phyloP scores from a whole-genome alignment of 2,888 invertebrate species.

The Aproaerema taeniolella region DNA sequence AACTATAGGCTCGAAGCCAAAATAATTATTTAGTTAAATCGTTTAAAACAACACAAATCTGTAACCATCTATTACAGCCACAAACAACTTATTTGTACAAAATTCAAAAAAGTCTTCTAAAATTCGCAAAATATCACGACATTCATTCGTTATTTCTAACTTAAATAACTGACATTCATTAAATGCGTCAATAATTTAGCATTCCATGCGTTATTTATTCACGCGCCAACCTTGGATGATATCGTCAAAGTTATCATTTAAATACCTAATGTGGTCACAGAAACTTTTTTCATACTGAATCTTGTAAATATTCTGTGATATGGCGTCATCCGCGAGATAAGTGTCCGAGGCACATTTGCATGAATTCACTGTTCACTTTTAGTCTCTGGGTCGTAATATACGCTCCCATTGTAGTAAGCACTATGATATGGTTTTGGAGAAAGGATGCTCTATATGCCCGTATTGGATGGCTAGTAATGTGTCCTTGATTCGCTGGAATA shows the following conservation, averaged over 20 bases:
- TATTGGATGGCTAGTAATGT: slow-evolving; percentile 93
- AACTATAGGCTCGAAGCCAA: too few relatives aligned
- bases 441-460: slow-evolving; percentile 89
- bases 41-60: too few relatives aligned
- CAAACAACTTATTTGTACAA: too few relatives aligned
- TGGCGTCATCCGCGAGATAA: slow-evolving; percentile 6
- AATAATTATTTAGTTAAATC: too few relatives aligned
- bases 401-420: slow-evolving; percentile 24
- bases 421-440: slow-evolving; percentile 79
- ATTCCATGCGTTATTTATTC: slow-evolving; percentile 22
- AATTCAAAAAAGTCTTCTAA: too few relatives aligned
- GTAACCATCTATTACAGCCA: too few relatives aligned
- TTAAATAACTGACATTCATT: too few relatives aligned
- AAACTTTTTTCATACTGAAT: slow-evolving; percentile 30
- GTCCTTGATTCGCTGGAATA: slow-evolving; percentile 85
- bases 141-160: too few relatives aligned
- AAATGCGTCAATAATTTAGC: slow-evolving; percentile 21
- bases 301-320: slow-evolving; percentile 26
- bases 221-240: slow-evolving; percentile 30
- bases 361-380: slow-evolving; percentile 25
- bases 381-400: too few relatives aligned
- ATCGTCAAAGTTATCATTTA: slow-evolving; percentile 39
- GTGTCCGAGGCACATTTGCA: slow-evolving; percentile 23
- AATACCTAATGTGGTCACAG: slow-evolving; percentile 34
- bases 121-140: too few relatives aligned